These are phyloP conservation scores for Drosophila tani DNA, from an alignment of 1,140 invertebrate species.

Conservation along the genomic window DNA sequence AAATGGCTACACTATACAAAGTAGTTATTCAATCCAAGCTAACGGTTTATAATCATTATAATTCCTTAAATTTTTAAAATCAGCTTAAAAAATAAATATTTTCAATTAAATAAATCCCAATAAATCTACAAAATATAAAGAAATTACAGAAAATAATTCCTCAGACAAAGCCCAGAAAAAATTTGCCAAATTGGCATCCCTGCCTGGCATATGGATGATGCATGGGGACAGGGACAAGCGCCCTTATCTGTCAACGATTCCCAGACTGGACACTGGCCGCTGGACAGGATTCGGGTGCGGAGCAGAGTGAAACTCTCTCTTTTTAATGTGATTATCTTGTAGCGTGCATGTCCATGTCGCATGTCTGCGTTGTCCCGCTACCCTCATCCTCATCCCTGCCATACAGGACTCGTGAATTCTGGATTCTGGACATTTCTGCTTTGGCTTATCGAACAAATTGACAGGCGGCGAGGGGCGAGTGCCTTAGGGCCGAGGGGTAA, in stretches of 20 bases:
- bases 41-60: too few relatives aligned
- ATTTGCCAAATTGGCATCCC: constrained; percentile 32
- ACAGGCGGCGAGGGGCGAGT: constrained; percentile 44
- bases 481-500: constrained; percentile 14
- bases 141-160: not conserved
- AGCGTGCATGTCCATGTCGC: constrained; percentile 77
- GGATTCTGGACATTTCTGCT: constrained; percentile 39
- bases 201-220: constrained; percentile 31
- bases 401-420: constrained; percentile 10
- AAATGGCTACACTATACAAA: too few relatives aligned
- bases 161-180: not conserved
- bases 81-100: too few relatives aligned
- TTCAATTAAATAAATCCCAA: not conserved
- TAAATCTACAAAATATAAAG: not conserved
- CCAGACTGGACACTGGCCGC: constrained; percentile 50
- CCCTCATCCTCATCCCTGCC: not conserved
- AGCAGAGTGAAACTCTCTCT: constrained; percentile 46
- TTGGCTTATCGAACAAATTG: constrained; percentile 77
- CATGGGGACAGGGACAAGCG: constrained; percentile 47
- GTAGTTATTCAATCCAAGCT: too few relatives aligned
- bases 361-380: constrained; percentile 43
- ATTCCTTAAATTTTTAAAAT: too few relatives aligned
- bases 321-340: constrained; percentile 84
- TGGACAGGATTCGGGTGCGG: constrained; percentile 26
- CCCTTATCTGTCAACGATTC: constrained; percentile 59